Percentiles rank a stretch among this genome's conserved stretches.
phyloP scores from a whole-genome alignment of 2,888 invertebrate genomes.

The Gastrophysa polygoni region DNA sequence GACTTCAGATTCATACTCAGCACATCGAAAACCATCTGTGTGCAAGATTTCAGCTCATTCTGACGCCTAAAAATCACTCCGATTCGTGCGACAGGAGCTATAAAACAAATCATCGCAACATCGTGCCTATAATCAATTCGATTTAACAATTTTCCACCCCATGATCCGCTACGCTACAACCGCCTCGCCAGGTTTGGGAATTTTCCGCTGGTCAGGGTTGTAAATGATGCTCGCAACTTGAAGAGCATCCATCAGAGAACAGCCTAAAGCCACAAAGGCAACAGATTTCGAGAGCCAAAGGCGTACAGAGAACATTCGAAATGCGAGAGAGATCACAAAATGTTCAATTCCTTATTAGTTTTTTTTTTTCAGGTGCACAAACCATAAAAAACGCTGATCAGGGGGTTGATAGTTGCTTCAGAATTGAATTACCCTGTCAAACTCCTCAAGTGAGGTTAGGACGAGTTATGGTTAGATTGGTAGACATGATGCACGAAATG shows the following conservation, averaged over 20 bases:
- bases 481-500: too few species aligned
- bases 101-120: slow-evolving; percentile 24
- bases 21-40: background rate
- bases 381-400: too few species aligned
- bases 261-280: slow-evolving; percentile 13
- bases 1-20: background rate
- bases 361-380: too few species aligned
- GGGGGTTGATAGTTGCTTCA: too few species aligned
- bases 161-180: slow-evolving; percentile 27
- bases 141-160: slow-evolving; percentile 36
- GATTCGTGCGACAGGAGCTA: background rate
- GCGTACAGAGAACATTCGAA: background rate
- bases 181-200: slow-evolving; percentile 30
- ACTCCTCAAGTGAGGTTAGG: too few species aligned
- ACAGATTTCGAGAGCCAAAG: background rate
- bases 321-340: too few species aligned
- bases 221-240: slow-evolving; percentile 29
- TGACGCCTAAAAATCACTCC: too few species aligned
- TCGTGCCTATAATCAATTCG: slow-evolving; percentile 32
- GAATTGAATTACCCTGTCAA: too few species aligned
- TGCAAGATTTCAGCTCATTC: background rate
- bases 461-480: too few species aligned
- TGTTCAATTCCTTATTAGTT: too few species aligned
- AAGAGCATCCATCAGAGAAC: slow-evolving; percentile 37
- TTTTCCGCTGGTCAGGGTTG: slow-evolving; percentile 36